Base-by-base conservation (phyloP, 2,888 invertebrate genomes). In the Anoplius nigerrimus region DNA sequence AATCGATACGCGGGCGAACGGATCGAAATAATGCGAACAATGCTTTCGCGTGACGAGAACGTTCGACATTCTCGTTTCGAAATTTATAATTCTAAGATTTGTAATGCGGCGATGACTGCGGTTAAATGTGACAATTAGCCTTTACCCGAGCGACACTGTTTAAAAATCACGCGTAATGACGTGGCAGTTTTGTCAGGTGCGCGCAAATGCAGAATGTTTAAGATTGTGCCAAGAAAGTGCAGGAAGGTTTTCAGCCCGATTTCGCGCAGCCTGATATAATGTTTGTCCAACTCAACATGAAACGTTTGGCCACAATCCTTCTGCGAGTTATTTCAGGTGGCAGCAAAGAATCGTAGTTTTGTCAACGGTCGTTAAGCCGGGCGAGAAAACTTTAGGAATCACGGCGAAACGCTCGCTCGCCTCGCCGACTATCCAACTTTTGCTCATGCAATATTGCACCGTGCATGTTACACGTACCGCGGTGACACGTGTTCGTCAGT, bases 241-340 rank as follows among this genome's bases (percentile, higher is more conserved):
- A 63, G 62, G 62, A 34, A 34, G 27, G n/a, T 6, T 34, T 34
- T 76, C 79, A 72, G 74, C 76, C 76, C 75, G 71, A 71, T 71
- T 79, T 65, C 62, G 52, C 69, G 75, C 57, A 76, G 78, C 71
- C 66, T 78, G 76, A 81, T 84, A 34, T 34, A 82, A 79, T 84
- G 83, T 85, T 86, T 80, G 82, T 76, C 76, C 79, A 80, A 62
- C 68, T 72, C 75, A 81, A 83, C 81, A 82, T 78, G 82, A 79
- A 69, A 82, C 81, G 84, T 84, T 86, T 84, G 75, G 75, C 71
- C 76, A 77, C 79, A 73, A 83, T 78, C 78, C 80, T 78, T 72
- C 71, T 78, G 68, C 71, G 67, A 83, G 86, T 86, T 86, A 74
- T 86, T 85, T 85, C 86, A 86, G 86, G 86, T 86, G 86, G 16